Conservation (phyloP, 2,797 vertebrate genomes). For the Nannoperca obscura region DNA sequence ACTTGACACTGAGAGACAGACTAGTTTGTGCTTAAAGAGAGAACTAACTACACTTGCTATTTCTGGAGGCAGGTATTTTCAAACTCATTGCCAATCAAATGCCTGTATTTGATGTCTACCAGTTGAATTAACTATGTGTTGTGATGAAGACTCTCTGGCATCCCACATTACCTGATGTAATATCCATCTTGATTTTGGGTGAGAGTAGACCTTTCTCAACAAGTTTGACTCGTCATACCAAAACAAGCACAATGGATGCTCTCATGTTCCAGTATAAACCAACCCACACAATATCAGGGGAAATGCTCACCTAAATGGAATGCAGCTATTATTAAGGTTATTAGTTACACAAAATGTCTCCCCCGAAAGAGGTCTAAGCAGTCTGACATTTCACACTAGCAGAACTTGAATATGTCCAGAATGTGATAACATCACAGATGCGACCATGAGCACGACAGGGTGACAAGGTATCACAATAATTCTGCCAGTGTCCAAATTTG, state of each 20-base stretch:
- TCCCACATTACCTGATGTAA: not conserved
- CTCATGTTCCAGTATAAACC: not conserved
- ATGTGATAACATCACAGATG: constrained; percentile 16
- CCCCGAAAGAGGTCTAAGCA: constrained; percentile 20
- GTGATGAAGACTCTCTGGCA: not conserved
- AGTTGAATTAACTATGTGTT: not conserved
- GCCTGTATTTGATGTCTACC: not conserved
- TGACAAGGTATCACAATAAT: constrained; percentile 9
- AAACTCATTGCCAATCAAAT: not conserved
- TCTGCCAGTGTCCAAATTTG: not conserved
- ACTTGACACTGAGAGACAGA: not conserved
- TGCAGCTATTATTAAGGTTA: constrained; percentile 30
- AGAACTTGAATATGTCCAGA: constrained; percentile 18
- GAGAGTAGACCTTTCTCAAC: not conserved
- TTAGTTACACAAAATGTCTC: constrained; percentile 41
- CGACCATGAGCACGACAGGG: constrained; percentile 11
- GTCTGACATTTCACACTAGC: constrained; percentile 21
- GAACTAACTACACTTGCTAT: not conserved
- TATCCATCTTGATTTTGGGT: not conserved
- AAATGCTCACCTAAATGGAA: constrained; percentile 19
- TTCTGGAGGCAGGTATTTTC: not conserved
- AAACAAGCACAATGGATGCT: not conserved
- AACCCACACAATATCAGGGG: not conserved
- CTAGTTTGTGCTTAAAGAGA: not conserved
- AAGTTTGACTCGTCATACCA: not conserved